phyloP scores from a whole-genome alignment of 2,113 vertebrate genomes.

The Copsychus sechellarum region DNA sequence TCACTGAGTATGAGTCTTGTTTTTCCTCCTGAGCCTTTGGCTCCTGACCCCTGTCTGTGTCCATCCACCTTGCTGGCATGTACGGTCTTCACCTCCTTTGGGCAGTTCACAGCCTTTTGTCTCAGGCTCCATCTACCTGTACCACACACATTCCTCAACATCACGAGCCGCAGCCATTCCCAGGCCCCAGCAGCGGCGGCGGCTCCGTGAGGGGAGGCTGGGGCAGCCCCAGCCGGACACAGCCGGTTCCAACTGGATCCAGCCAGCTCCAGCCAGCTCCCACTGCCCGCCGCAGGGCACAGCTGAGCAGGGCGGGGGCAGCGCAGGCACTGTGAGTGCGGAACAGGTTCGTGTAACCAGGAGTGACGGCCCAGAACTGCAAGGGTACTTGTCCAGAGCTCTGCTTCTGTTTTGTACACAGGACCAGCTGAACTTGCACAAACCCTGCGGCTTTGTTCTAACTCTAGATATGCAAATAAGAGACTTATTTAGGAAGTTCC shows the following conservation, averaged over 20 bases:
- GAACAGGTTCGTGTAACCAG: background rate
- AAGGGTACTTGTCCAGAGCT: background rate
- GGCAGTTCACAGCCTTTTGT: background rate
- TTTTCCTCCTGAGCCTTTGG: rapidly evolving
- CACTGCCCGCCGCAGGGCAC: rapidly evolving
- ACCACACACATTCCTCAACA: background rate
- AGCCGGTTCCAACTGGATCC: background rate
- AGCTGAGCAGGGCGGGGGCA: rapidly evolving
- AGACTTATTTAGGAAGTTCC: background rate
- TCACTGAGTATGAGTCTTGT: background rate
- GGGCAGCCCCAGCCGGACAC: background rate
- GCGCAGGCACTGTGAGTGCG: rapidly evolving
- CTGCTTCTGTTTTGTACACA: background rate
- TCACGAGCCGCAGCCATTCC: rapidly evolving
- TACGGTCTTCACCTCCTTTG: rapidly evolving
- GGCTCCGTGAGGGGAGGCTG: rapidly evolving
- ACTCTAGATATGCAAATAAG: background rate
- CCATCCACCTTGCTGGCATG: rapidly evolving
- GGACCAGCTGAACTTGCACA: background rate
- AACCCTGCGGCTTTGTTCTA: background rate
- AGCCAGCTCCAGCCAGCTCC: background rate
- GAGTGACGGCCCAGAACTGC: background rate
- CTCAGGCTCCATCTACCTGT: background rate
- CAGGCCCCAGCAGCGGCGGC: rapidly evolving
- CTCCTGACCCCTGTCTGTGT: background rate